A percentile compares a stretch with the other conserved stretches of the same genome.
Conservation (phyloP, 2,113 vertebrate genomes). For the Phaethon lepturus region DNA sequence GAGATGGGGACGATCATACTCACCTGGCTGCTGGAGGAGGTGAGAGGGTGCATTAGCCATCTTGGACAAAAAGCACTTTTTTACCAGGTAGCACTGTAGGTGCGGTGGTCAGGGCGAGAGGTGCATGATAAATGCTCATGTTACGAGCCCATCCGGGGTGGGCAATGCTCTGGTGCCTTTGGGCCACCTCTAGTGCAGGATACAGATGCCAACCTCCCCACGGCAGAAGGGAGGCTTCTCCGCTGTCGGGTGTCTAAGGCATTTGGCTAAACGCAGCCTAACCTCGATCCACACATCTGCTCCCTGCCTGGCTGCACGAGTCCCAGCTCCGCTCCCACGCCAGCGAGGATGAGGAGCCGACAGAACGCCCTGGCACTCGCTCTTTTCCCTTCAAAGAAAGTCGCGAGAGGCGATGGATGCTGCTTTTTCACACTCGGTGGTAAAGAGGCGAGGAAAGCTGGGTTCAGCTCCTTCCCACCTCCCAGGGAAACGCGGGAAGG, state of each 20-base stretch:
- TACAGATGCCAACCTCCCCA: not conserved
- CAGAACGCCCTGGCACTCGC: not conserved
- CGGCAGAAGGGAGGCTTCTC: not conserved
- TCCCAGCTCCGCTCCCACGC: not conserved
- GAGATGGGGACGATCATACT: accelerated
- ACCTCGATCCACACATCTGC: not conserved
- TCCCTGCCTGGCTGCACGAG: not conserved
- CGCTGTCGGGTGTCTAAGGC: not conserved
- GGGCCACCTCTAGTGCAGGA: not conserved
- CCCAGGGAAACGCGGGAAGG: not conserved
- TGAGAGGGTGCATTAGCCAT: not conserved
- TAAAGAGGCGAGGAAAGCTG: not conserved
- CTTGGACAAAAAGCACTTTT: not conserved
- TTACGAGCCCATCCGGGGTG: not conserved
- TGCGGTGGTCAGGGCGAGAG: accelerated
- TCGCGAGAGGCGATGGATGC: not conserved
- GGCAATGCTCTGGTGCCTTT: not conserved
- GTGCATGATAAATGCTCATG: not conserved
- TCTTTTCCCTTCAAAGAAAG: not conserved
- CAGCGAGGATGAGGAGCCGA: accelerated
- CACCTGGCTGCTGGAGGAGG: not conserved
- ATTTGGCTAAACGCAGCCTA: not conserved
- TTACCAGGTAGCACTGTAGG: not conserved
- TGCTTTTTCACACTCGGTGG: not conserved
- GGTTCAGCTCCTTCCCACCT: not conserved